These are phyloP conservation scores for Psammodynastes pulverulentus DNA, from an alignment of 2,113 vertebrate genomes.

Conservation along the genomic window DNA sequence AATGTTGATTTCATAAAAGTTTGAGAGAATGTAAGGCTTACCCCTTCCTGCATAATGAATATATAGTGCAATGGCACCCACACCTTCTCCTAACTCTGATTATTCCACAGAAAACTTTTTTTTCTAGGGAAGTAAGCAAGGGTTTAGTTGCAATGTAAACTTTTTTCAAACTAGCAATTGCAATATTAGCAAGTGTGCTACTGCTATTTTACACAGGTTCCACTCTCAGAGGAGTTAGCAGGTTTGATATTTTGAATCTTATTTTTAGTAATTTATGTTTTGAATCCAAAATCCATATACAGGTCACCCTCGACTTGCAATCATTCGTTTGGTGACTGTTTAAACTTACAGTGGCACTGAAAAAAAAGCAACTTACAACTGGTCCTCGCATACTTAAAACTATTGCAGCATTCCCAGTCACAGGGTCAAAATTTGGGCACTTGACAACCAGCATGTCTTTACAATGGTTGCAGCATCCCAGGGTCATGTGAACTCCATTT, in stretches of 20 bases:
- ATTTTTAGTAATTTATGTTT: neutral
- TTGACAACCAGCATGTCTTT: neutral
- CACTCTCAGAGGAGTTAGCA: neutral
- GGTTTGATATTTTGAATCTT: neutral
- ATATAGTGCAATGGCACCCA: neutral
- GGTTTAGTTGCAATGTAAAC: neutral
- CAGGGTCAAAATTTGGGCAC: neutral
- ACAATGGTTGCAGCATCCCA: neutral
- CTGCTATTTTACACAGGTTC: neutral
- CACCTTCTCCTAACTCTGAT: neutral
- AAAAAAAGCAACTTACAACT: neutral
- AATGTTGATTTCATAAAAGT: neutral
- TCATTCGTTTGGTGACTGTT: neutral
- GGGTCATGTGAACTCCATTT: neutral
- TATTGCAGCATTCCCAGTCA: neutral
- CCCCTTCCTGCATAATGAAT: neutral
- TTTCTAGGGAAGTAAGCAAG: neutral
- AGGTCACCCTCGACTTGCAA: neutral
- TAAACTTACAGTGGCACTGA: neutral
- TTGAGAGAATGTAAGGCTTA: neutral
- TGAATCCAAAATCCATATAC: neutral
- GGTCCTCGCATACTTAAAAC: neutral
- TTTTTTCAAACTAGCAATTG: neutral
- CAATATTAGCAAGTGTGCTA: neutral
- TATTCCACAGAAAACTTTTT: neutral